phyloP scores from a whole-genome alignment of 2,888 invertebrate species.

The Lysandra bellargus region DNA sequence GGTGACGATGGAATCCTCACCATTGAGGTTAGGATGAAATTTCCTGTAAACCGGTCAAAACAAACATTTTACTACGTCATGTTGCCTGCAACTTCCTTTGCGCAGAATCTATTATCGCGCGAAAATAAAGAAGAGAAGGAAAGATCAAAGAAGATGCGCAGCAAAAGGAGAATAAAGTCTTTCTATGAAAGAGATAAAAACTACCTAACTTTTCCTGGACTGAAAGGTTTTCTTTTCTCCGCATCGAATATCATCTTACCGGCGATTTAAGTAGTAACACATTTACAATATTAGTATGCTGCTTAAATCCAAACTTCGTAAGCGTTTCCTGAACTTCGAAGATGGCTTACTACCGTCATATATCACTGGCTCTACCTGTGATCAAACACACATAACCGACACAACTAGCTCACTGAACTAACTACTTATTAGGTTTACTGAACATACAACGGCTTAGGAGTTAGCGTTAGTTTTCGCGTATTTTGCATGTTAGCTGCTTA shows the following conservation, averaged over 20 bases:
- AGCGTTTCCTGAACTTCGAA: conserved; percentile 42
- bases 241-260: background rate
- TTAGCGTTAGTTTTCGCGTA: conserved; percentile 46
- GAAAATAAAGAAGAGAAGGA: no score
- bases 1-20: background rate
- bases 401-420: background rate
- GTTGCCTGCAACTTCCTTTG: no score
- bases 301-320: conserved; percentile 6
- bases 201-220: no score
- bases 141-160: no score
- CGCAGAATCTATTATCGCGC: no score
- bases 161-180: no score
- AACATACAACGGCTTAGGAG: background rate
- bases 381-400: conserved; percentile 61
- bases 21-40: background rate
- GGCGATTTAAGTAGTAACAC: background rate
- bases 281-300: background rate
- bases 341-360: conserved; percentile 62
- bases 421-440: conserved; percentile 20
- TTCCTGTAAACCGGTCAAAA: no score
- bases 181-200: no score
- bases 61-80: no score
- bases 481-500: background rate
- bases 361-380: conserved; percentile 73
- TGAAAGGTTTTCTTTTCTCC: background rate